A percentile compares a stretch with the other conserved stretches of the same genome.
These are phyloP conservation scores for Echinops telfairi DNA, from an alignment of 2,113 vertebrate genomes.

Conservation along the genomic window DNA sequence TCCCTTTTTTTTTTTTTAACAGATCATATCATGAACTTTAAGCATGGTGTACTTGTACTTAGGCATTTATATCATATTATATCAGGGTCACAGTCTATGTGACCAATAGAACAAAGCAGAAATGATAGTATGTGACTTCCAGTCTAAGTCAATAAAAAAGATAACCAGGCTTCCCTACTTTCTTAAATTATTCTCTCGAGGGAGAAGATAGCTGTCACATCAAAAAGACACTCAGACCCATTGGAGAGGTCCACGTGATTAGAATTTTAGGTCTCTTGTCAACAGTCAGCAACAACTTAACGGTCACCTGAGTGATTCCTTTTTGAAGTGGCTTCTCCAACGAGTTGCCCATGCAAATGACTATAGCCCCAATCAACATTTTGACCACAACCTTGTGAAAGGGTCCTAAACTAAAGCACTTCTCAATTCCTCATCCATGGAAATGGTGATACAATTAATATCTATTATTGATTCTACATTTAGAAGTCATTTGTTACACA, in stretches of 20 bases:
- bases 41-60: neutral
- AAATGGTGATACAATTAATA: neutral
- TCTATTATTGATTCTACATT: neutral
- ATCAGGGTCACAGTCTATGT: neutral
- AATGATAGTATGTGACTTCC: neutral
- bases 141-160: neutral
- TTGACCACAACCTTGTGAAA: neutral
- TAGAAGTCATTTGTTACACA: neutral
- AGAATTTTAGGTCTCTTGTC: neutral
- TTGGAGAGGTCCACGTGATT: neutral
- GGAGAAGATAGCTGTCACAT: neutral
- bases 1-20: too few species aligned
- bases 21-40: too few species aligned
- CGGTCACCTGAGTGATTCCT: neutral
- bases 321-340: neutral
- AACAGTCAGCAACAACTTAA: neutral
- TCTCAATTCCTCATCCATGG: neutral
- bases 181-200: neutral
- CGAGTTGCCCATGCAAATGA: neutral
- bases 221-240: neutral
- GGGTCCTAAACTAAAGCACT: neutral
- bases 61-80: too few species aligned
- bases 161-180: neutral
- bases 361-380: neutral
- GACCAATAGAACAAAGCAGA: neutral